Percentiles rank a stretch among this genome's conserved stretches.
Evolutionary conservation across 2,113 vertebrate genomes (phyloP).

Genomic region (Ursus arctos): DNA sequence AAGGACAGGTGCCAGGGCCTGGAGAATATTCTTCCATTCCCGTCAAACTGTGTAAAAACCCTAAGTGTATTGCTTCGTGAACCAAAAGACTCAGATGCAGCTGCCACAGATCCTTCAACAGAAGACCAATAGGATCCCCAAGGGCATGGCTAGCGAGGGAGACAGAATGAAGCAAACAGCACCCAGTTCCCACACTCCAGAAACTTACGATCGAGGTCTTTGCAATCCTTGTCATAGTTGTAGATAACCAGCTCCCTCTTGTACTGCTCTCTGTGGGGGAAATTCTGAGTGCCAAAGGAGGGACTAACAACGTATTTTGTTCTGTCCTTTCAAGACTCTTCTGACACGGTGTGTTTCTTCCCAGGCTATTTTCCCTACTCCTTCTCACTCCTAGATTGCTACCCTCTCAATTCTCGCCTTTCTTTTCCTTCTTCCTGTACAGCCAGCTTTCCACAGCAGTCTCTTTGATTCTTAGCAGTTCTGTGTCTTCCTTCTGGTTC

Average conservation of each 20-base stretch:
- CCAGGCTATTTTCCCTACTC: neutral
- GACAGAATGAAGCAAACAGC: neutral
- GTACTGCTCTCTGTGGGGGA: neutral
- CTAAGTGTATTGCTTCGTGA: neutral
- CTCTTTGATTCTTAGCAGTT: neutral
- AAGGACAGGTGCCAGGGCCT: slow-evolving; percentile 8
- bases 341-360: neutral
- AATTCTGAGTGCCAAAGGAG: neutral
- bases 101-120: neutral
- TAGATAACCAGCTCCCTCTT: neutral
- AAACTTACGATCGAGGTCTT: neutral
- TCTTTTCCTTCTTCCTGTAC: neutral
- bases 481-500: neutral
- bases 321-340: neutral
- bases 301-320: neutral
- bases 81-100: neutral
- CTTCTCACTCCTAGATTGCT: neutral
- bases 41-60: neutral
- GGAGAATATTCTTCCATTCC: neutral
- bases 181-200: neutral
- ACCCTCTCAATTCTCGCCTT: neutral
- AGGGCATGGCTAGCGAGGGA: neutral
- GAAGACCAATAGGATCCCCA: rapidly evolving
- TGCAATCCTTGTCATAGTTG: neutral
- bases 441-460: neutral